A percentile compares a stretch with the other conserved stretches of the same genome.
Conservation (phyloP, 2,888 invertebrate species). For the Dicyrtoma fusca region DNA sequence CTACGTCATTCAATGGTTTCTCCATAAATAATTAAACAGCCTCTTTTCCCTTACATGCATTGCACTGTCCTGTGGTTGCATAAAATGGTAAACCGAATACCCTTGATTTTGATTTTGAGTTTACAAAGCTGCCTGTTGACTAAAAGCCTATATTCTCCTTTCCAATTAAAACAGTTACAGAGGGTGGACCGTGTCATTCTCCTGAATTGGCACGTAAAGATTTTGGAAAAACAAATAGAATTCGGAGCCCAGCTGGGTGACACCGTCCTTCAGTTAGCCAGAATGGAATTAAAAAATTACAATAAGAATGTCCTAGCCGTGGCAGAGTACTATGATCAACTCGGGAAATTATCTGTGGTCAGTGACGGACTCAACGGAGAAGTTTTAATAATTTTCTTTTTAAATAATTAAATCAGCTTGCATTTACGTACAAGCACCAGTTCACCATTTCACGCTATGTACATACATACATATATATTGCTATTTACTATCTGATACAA, state of each 20-base stretch:
- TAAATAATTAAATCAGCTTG: no score
- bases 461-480: no score
- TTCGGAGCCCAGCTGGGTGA: constrained; percentile 87
- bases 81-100: neutral
- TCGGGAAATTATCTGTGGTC: constrained; percentile 66
- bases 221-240: constrained; percentile 85
- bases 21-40: no score
- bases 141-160: neutral
- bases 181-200: constrained; percentile 83
- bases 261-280: constrained; percentile 77
- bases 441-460: no score
- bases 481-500: no score
- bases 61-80: no score
- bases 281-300: constrained; percentile 87
- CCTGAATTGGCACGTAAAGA: constrained; percentile 83
- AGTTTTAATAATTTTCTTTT: no score
- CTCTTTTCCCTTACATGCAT: no score
- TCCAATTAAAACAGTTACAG: constrained; percentile 78
- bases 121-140: neutral
- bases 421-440: no score
- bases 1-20: no score
- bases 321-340: constrained; percentile 87
- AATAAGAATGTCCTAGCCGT: constrained; percentile 83
- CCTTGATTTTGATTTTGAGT: neutral
- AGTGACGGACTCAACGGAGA: no score